Conservation (phyloP, 53 echinoderm and acorn worm genomes). For the Patiria pectinifera region DNA sequence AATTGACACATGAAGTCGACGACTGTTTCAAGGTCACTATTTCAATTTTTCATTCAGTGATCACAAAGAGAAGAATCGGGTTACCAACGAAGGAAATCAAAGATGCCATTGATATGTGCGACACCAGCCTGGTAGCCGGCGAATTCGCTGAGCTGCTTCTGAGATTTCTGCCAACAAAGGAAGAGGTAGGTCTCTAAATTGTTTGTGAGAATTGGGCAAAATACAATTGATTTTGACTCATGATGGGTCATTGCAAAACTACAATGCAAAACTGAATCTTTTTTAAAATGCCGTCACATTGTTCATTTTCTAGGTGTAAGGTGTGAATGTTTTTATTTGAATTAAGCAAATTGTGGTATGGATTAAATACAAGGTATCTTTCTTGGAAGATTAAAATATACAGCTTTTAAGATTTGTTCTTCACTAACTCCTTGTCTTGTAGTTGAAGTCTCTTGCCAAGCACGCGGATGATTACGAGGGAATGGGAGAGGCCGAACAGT, state of each 20-base stretch:
- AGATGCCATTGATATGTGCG: conserved; percentile 76
- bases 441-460: conserved; percentile 83
- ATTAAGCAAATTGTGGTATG: too few species aligned
- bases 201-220: too few species aligned
- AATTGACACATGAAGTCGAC: neutral
- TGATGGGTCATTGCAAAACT: too few species aligned
- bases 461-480: conserved; percentile 83
- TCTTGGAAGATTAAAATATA: too few species aligned
- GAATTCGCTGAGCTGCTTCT: conserved; percentile 88
- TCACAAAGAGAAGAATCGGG: conserved; percentile 76
- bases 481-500: conserved; percentile 89
- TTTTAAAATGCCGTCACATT: too few species aligned
- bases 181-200: conserved; percentile 63
- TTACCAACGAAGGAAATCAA: conserved; percentile 71
- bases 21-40: neutral
- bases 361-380: too few species aligned
- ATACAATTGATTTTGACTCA: too few species aligned
- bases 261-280: too few species aligned
- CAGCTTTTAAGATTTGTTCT: too few species aligned
- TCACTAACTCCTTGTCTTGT: neutral
- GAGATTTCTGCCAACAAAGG: conserved; percentile 83
- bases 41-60: conserved; percentile 57
- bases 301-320: too few species aligned
- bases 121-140: conserved; percentile 73
- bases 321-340: too few species aligned